Percentiles rank a stretch among this genome's conserved stretches.
Conservation (phyloP, 2,113 vertebrate species). For the Ardeotis arabs region DNA sequence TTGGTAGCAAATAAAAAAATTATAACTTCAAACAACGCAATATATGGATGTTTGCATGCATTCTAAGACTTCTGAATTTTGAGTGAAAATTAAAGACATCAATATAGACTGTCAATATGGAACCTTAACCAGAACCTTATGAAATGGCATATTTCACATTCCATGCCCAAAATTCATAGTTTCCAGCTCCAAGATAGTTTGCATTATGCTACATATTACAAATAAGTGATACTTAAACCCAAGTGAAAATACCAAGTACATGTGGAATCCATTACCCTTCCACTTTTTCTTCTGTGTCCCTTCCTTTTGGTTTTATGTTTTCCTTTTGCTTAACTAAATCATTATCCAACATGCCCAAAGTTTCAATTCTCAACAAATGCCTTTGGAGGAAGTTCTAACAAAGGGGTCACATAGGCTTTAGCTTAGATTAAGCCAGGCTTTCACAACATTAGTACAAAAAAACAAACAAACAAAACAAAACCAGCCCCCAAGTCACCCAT, state of each 20-base stretch:
- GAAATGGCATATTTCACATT: constrained; percentile 4
- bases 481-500: background rate
- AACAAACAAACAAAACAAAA: background rate
- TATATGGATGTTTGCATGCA: constrained; percentile 38
- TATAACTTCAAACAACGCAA: constrained; percentile 36
- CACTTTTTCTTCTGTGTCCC: background rate
- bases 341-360: background rate
- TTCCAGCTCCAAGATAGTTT: background rate
- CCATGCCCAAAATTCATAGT: background rate
- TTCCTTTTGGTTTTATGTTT: background rate
- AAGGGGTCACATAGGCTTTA: background rate
- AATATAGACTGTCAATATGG: background rate
- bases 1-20: constrained; percentile 38
- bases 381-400: background rate
- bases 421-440: background rate
- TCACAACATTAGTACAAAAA: background rate
- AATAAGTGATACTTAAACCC: background rate
- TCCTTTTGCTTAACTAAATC: background rate
- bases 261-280: background rate
- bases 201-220: background rate
- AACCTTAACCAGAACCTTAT: background rate
- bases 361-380: background rate
- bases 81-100: constrained; percentile 55
- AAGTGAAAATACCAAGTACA: background rate
- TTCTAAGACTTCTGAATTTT: constrained; percentile 42